Evolutionary conservation across 2,888 invertebrate species (phyloP), one percentile per base, ranked within the genome.

Genomic region (Apamea epomidion): DNA sequence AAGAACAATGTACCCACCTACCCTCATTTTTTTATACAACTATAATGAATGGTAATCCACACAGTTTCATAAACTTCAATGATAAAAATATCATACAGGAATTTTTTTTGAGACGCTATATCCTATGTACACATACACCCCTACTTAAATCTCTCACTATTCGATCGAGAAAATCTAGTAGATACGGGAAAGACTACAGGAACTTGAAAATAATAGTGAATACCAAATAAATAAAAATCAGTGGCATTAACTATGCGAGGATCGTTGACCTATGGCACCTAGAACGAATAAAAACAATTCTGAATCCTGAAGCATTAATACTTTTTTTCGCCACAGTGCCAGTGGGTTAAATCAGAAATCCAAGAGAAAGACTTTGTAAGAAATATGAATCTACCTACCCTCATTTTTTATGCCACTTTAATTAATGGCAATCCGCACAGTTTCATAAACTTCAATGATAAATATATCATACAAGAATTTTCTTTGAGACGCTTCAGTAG

Each of bases 101-200:
- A 16, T 37, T 18, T 75, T 70, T 48, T 73, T 73, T 70, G 21
- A 58, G 21, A 74, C 25, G 58, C 14, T 76, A n/a, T n/a, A n/a
- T n/a, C n/a, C 25, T 67, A 77, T 64, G 16, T 37, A 76, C 60
- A 75, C n/a, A 74, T 71, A 74, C 37, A 73, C 42, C 37, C 48
- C 73, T 84, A 85, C 77, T 75, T 83, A 86, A 68, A 78, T 90
- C 76, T 84, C 83, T 81, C 90, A 93, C 94, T 94, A 93, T 93
- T 92, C 92, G 93, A 93, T 91, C 91, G 92, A 95, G 96, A 96
- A 96, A 96, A 95, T 95, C 94, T 94, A 95, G 95, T 94, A 92
- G 8, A 1, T 29, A n/a, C 37, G 37, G 37, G 37, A 37, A 37
- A 37, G 37, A 37, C 37, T 37, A 37, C 37, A 37, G 37, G 37